Base-by-base conservation (phyloP, 2,888 invertebrate genomes). In the Pollenia amentaria region DNA sequence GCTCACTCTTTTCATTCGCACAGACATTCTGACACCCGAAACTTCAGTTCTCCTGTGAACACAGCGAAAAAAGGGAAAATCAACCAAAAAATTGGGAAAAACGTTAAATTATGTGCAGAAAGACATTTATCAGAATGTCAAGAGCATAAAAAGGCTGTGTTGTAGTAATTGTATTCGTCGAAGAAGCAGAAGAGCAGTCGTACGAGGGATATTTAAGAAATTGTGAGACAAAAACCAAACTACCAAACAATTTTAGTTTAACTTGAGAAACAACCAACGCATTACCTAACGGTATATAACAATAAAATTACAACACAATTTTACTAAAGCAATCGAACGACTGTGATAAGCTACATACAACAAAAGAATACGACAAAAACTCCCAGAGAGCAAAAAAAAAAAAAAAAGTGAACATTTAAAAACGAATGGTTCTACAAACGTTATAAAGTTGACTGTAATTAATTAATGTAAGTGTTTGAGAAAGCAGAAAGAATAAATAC, bases 71-170 rank as follows among this genome's bases (percentile, higher is more conserved):
- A 29, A n/a, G n/a, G 3, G 40, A 12, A 78, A 84, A 42, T 55
- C 42, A 60, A 65, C 46, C 51, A 51, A 87, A 84, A 78, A 72
- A 62, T 81, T 67, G 65, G 4, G 57, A 73, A 87, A 77, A 87
- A 81, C 84, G 70, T 81, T 87, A 84, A 84, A 87, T 87, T 87
- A 84, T 87, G 80, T 87, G 80, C 84, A 87, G 80, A 87, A 87
- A 84, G 84, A 84, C 80, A 87, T 87, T 87, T 87, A 87, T 87
- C 87, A 87, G 80, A 87, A 80, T 87, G 87, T 87, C 87, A 84
- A 87, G 87, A 87, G 80, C 87, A 87, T 81, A 69, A 87, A 87
- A 87, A 77, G 84, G 42, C 77, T 69, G 65, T 62, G 55, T 57
- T 65, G 53, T 44, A 53, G 48, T 65, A 42, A 57, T 62, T 78